A percentile compares a stretch with the other conserved stretches of the same genome.
Evolutionary conservation across 2,888 invertebrate species (phyloP).

Genomic region (Napeogenes inachia): DNA sequence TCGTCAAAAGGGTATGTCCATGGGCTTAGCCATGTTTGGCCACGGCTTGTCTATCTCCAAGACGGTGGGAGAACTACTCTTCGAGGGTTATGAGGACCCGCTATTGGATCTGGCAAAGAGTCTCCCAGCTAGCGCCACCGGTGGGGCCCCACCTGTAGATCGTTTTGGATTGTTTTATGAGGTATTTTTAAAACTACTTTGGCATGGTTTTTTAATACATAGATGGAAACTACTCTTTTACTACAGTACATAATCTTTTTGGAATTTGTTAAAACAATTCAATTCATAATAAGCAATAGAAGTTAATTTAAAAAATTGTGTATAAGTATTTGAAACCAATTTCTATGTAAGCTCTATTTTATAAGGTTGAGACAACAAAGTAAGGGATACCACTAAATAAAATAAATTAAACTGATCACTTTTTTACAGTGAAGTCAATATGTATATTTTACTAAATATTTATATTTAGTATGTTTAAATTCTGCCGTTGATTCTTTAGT

Average conservation of each 20-base stretch:
- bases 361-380: too few species aligned
- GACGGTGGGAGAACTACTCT: constrained; percentile 83
- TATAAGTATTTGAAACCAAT: not conserved
- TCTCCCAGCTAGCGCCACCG: constrained; percentile 74
- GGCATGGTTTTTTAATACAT: not conserved
- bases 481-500: too few species aligned
- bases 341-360: not conserved
- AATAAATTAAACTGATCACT: too few species aligned
- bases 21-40: constrained; percentile 75
- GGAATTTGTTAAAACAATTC: too few species aligned
- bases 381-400: too few species aligned
- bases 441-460: too few species aligned
- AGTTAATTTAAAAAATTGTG: too few species aligned
- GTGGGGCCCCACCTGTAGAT: constrained; percentile 81
- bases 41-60: constrained; percentile 79
- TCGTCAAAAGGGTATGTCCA: constrained; percentile 77
- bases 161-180: constrained; percentile 91
- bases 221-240: not conserved
- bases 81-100: constrained; percentile 88
- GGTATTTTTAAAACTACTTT: constrained; percentile 35
- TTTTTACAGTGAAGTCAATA: too few species aligned
- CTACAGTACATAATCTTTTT: not conserved
- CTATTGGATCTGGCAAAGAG: constrained; percentile 81
- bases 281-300: too few species aligned
- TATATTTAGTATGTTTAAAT: too few species aligned